These are phyloP conservation scores for Boloria selene DNA, from an alignment of 2,888 invertebrate genomes.

Conservation along the genomic window DNA sequence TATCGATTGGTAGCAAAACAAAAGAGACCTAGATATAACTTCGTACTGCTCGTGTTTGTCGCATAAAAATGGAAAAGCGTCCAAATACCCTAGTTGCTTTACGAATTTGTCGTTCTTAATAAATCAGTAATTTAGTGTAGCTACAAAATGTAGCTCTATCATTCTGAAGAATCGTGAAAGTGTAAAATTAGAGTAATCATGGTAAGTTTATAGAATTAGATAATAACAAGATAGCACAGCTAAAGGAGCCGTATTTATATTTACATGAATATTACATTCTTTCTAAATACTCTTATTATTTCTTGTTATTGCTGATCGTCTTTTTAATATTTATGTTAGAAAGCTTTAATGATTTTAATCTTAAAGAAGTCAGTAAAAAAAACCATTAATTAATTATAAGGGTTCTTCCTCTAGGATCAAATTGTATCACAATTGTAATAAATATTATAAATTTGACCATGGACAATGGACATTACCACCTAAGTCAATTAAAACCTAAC, in stretches of 20 bases:
- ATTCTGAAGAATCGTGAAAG: conserved; percentile 15
- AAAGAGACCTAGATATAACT: conserved; percentile 63
- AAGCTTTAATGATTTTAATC: too few relatives aligned
- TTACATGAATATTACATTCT: too few relatives aligned
- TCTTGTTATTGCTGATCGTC: too few relatives aligned
- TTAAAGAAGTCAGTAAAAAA: background rate
- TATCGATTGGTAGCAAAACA: conserved; percentile 71
- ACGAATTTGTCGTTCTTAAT: conserved; percentile 20
- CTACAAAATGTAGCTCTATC: conserved; percentile 40
- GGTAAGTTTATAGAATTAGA: conserved; percentile 35
- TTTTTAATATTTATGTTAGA: too few relatives aligned
- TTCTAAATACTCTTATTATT: too few relatives aligned
- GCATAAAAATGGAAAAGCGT: conserved; percentile 74
- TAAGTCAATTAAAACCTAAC: conserved; percentile 22
- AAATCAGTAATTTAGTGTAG: conserved; percentile 22
- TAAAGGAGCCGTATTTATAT: background rate
- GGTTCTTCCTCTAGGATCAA: conserved; percentile 1
- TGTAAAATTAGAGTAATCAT: conserved; percentile 31
- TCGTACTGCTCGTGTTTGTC: conserved; percentile 65
- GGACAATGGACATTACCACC: conserved; percentile 4
- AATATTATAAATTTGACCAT: conserved; percentile 20
- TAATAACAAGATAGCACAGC: background rate
- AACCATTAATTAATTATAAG: background rate
- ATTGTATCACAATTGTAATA: conserved; percentile 13
- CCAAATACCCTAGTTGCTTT: conserved; percentile 47